Evolutionary conservation across 2,888 invertebrate genomes (phyloP).

Genomic region (Drosophila rellima): DNA sequence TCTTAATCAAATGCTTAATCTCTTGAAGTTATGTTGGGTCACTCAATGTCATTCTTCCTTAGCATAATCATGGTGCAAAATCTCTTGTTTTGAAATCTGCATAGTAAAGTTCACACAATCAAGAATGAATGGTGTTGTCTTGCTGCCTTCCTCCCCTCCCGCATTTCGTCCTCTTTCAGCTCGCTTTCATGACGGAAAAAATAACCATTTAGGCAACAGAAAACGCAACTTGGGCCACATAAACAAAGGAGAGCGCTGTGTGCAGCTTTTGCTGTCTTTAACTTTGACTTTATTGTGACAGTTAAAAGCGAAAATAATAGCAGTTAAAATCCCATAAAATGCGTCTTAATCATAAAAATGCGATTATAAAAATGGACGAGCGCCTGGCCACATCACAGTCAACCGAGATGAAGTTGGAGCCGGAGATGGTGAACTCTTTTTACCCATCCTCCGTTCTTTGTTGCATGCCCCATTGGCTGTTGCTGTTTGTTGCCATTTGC

Average conservation of each 20-base stretch:
- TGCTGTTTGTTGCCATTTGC: slow-evolving; percentile 23
- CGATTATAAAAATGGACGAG: slow-evolving; percentile 79
- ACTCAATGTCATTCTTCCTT: slow-evolving; percentile 18
- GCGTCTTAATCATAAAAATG: slow-evolving; percentile 84
- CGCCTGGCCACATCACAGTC: slow-evolving; percentile 28
- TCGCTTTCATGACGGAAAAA: neutral
- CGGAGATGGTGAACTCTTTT: slow-evolving; percentile 54
- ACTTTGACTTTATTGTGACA: slow-evolving; percentile 81
- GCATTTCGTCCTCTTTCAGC: neutral
- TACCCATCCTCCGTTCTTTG: neutral
- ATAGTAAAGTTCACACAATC: slow-evolving; percentile 47
- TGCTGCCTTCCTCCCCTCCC: neutral
- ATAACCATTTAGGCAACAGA: slow-evolving; percentile 38
- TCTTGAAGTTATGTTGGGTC: neutral
- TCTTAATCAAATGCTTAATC: neutral
- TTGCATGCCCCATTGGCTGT: slow-evolving; percentile 32
- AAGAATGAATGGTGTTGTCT: slow-evolving; percentile 36
- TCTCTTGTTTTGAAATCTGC: slow-evolving; percentile 55
- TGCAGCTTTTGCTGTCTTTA: slow-evolving; percentile 76
- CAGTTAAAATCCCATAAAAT: slow-evolving; percentile 82
- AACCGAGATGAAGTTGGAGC: neutral
- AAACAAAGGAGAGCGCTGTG: slow-evolving; percentile 67
- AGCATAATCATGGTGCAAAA: slow-evolving; percentile 31
- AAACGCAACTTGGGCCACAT: slow-evolving; percentile 47
- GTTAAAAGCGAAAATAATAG: slow-evolving; percentile 82